A percentile compares a stretch with the other conserved stretches of the same genome.
phyloP scores from a whole-genome alignment of 2,797 vertebrate genomes.

The Otolemur crassicaudatus region DNA sequence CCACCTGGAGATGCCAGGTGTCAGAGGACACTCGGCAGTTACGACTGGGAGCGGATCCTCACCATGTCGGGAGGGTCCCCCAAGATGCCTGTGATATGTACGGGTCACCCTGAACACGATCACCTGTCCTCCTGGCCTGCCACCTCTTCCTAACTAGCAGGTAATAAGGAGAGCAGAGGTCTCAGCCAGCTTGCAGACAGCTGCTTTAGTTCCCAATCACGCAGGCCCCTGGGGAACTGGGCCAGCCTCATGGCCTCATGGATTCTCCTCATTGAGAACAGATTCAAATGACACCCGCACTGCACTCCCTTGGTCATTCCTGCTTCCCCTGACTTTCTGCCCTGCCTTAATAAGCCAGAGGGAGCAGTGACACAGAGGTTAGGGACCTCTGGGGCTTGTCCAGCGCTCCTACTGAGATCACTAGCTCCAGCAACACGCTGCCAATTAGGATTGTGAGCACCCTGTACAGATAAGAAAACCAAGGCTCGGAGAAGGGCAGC shows the following conservation, averaged over 20 bases:
- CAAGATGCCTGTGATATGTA: not conserved
- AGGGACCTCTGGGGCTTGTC: not conserved
- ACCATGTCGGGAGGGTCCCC: not conserved
- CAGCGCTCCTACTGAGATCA: rapidly evolving
- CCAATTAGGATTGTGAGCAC: not conserved
- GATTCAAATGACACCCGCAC: not conserved
- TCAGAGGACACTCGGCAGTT: not conserved
- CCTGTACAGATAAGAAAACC: not conserved
- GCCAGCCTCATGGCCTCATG: not conserved
- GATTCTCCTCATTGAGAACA: constrained; percentile 18
- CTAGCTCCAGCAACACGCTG: not conserved
- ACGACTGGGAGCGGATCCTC: not conserved
- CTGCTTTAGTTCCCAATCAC: not conserved
- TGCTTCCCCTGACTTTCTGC: not conserved
- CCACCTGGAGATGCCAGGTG: not conserved
- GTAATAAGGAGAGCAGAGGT: not conserved
- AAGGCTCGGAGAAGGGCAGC: not conserved
- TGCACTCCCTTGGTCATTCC: no score
- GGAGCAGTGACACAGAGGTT: not conserved
- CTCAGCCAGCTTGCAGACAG: not conserved
- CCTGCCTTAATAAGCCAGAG: not conserved
- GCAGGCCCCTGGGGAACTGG: not conserved
- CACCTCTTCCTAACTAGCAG: not conserved
- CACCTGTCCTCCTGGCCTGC: not conserved
- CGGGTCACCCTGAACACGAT: not conserved